phyloP scores from a whole-genome alignment of 2,113 vertebrate species.

The Sciurus niger region DNA sequence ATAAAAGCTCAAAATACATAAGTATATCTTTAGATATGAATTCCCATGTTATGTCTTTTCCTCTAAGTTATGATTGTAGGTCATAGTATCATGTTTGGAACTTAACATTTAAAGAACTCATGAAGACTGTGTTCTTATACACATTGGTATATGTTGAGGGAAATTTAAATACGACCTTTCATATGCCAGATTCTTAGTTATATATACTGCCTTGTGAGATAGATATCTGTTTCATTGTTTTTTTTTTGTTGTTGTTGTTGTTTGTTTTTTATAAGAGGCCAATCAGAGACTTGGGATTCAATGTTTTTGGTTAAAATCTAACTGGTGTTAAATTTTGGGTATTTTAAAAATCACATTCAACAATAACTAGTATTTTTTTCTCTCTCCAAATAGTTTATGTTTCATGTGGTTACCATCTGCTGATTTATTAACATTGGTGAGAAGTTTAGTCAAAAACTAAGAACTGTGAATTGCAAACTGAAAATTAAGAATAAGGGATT shows the following conservation, averaged over 20 bases:
- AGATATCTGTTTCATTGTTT: background rate
- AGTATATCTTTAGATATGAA: background rate
- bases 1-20: background rate
- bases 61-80: background rate
- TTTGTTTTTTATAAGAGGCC: background rate
- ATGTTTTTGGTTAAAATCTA: constrained; percentile 18
- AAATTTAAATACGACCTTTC: constrained; percentile 43
- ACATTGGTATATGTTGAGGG: background rate
- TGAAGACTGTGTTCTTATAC: background rate
- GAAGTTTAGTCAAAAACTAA: background rate
- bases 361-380: background rate
- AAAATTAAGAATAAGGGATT: background rate
- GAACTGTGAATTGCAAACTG: constrained; percentile 14
- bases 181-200: background rate
- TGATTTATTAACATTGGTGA: constrained; percentile 31
- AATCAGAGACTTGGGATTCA: background rate
- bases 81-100: constrained; percentile 3
- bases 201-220: constrained; percentile 40
- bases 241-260: background rate
- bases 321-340: background rate
- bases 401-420: constrained; percentile 26
- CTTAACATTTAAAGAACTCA: constrained; percentile 18
- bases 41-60: background rate
- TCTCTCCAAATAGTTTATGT: background rate
- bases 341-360: constrained; percentile 16